Evolutionary conservation across 2,113 vertebrate genomes (phyloP).

Genomic region (Gnathonemus longibarbis): DNA sequence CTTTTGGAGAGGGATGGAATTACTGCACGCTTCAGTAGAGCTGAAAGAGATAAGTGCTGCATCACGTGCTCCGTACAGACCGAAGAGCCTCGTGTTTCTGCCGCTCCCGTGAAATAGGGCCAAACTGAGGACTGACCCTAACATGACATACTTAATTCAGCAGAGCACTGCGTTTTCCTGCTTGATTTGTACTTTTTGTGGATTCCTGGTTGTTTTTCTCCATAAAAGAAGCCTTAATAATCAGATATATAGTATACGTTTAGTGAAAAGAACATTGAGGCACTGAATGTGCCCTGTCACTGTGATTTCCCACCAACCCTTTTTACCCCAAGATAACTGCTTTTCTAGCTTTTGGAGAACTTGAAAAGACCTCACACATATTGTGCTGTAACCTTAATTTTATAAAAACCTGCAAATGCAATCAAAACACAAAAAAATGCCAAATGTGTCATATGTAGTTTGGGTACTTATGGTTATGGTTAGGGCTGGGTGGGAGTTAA

Average conservation of each 20-base stretch:
- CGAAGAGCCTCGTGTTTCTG: background rate
- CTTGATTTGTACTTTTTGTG: background rate
- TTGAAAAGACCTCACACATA: background rate
- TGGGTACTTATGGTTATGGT: no score
- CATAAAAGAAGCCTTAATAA: background rate
- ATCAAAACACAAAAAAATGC: background rate
- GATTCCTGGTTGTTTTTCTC: background rate
- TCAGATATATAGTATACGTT: background rate
- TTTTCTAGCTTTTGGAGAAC: background rate
- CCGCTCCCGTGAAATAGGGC: background rate
- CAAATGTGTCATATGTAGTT: no score
- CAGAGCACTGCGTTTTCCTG: background rate
- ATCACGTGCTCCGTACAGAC: background rate
- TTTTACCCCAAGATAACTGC: background rate
- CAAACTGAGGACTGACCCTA: background rate
- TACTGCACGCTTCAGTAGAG: slow-evolving; percentile 49
- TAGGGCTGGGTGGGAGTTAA: no score
- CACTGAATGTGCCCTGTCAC: background rate
- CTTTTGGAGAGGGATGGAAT: slow-evolving; percentile 45
- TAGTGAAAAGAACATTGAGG: background rate
- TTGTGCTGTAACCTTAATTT: background rate
- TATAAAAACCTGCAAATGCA: background rate
- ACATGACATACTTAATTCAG: background rate
- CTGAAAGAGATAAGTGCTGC: slow-evolving; percentile 10
- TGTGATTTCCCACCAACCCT: background rate